These are phyloP conservation scores for Exephanes ischioxanthus DNA, from an alignment of 2,888 invertebrate species.

Conservation along the genomic window DNA sequence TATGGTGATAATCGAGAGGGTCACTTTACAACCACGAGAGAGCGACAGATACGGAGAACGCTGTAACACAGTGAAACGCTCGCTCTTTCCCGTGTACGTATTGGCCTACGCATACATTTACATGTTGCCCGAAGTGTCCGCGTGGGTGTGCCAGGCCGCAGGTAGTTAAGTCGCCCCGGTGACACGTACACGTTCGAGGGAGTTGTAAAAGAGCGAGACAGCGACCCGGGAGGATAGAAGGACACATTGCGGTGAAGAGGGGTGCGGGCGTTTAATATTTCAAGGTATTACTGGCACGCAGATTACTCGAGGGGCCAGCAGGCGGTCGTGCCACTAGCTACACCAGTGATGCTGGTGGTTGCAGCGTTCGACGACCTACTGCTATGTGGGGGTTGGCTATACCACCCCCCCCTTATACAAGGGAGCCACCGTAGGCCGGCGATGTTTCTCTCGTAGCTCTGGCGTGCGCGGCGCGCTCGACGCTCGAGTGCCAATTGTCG, in stretches of 20 bases:
- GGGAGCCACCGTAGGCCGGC: constrained; percentile 32
- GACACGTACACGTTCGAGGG: constrained; percentile 39
- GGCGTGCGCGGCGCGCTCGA: constrained; percentile 46
- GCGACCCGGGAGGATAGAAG: background rate
- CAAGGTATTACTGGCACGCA: constrained; percentile 75
- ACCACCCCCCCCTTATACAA: background rate
- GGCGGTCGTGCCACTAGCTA: constrained; percentile 46
- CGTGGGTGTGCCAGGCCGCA: constrained; percentile 27
- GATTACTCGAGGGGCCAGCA: constrained; percentile 76
- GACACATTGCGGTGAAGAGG: background rate
- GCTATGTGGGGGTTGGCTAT: constrained; percentile 47
- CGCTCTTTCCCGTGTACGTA: background rate
- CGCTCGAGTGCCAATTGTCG: constrained; percentile 77
- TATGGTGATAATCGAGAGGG: constrained; percentile 55
- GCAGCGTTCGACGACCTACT: constrained; percentile 32
- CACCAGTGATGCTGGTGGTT: constrained; percentile 36
- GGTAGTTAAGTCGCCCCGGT: constrained; percentile 52
- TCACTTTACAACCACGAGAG: constrained; percentile 53
- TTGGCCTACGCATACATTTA: background rate
- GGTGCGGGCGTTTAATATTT: constrained; percentile 75
- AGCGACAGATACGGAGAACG: constrained; percentile 9
- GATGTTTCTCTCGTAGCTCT: constrained; percentile 31
- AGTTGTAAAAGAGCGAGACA: constrained; percentile 31
- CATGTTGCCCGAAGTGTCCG: background rate
- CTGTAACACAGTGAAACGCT: constrained; percentile 9